Conservation (phyloP, 1,140 invertebrate species). For the Drosophila biarmipes region DNA sequence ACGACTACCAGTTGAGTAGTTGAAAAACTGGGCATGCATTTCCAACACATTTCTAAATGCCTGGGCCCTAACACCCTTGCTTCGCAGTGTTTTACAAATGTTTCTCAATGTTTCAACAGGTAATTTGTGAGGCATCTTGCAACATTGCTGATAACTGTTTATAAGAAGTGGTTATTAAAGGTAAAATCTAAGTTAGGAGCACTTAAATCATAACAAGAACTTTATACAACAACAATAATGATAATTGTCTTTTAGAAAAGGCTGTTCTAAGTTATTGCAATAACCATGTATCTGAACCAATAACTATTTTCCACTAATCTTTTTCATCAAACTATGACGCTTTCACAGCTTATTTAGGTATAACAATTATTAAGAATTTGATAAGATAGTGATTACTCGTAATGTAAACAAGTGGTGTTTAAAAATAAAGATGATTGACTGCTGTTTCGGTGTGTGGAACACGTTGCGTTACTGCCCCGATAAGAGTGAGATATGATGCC, state of each 20-base stretch:
- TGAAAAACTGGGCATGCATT: slow-evolving; percentile 27
- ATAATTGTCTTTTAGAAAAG: too few species aligned
- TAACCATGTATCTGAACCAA: too few species aligned
- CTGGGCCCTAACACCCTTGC: slow-evolving; percentile 11
- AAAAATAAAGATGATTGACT: slow-evolving; percentile 29
- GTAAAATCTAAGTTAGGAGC: too few species aligned
- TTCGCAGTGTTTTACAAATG: background rate
- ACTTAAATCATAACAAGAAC: too few species aligned
- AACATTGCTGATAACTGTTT: background rate
- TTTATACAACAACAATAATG: background rate
- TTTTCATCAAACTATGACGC: background rate
- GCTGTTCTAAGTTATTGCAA: too few species aligned
- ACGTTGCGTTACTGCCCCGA: slow-evolving; percentile 7
- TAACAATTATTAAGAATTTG: slow-evolving; percentile 7
- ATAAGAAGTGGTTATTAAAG: background rate
- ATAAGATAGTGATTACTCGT: slow-evolving; percentile 25
- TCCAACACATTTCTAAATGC: slow-evolving; percentile 18
- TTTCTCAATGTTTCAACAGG: slow-evolving; percentile 2
- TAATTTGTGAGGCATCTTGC: background rate
- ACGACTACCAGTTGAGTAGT: slow-evolving; percentile 51
- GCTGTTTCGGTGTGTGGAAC: background rate
- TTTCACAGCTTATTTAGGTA: slow-evolving; percentile 1
- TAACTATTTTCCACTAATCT: background rate
- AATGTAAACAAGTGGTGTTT: slow-evolving; percentile 7
- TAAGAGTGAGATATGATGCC: slow-evolving; percentile 15